phyloP scores from a whole-genome alignment of 2,113 vertebrate species.

The Greenwoodochromis staneri region DNA sequence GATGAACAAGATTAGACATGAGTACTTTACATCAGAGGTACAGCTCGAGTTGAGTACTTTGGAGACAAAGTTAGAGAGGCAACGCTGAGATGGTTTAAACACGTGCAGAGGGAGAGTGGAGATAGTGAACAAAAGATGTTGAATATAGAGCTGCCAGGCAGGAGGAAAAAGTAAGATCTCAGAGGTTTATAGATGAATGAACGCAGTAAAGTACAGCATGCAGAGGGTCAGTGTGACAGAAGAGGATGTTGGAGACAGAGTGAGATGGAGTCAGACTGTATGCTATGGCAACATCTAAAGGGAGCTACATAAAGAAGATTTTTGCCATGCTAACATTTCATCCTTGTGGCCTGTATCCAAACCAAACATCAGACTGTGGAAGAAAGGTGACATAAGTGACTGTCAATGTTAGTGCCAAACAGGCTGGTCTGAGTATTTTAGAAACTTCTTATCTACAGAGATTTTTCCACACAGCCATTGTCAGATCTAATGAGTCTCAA shows the following conservation, averaged over 20 bases:
- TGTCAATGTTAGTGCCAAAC: background rate
- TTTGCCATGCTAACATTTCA: background rate
- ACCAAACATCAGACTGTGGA: background rate
- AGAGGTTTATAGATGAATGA: background rate
- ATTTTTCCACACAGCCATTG: background rate
- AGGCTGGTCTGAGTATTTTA: background rate
- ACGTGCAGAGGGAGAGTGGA: background rate
- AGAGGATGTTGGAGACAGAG: background rate
- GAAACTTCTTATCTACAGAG: background rate
- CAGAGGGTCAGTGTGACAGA: background rate
- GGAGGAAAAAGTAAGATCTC: background rate
- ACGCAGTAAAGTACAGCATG: background rate
- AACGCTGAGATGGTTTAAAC: background rate
- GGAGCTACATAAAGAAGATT: background rate
- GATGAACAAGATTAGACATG: background rate
- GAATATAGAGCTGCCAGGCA: rapidly evolving
- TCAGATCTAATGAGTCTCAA: background rate
- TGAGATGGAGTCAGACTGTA: background rate
- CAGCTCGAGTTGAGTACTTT: background rate
- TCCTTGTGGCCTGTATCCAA: background rate
- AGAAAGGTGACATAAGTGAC: background rate
- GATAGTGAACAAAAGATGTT: background rate
- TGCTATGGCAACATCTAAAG: background rate
- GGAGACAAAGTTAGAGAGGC: background rate
- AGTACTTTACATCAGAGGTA: background rate